Conservation (phyloP, 2,797 vertebrate species). For the Lates japonicus region DNA sequence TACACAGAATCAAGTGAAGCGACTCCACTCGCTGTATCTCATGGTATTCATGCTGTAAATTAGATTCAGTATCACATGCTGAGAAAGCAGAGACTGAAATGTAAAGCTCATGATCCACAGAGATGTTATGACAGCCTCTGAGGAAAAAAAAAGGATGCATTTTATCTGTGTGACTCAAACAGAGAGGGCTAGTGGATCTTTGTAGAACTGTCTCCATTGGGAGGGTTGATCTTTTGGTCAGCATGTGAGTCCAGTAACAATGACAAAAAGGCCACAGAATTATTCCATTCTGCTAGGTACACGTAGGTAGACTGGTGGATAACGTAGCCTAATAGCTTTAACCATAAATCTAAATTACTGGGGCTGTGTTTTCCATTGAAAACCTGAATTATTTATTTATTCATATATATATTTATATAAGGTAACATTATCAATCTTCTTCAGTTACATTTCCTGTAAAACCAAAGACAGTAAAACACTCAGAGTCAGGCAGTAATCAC, state of each 20-base stretch:
- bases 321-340: too few relatives aligned
- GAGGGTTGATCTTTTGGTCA: not conserved
- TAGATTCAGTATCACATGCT: conserved; percentile 2
- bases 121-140: not conserved
- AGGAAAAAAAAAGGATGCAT: not conserved
- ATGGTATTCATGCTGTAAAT: conserved; percentile 14
- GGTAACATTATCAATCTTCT: not conserved
- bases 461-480: not conserved
- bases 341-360: too few relatives aligned
- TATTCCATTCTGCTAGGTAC: not conserved
- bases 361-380: too few relatives aligned
- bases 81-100: conserved; percentile 11
- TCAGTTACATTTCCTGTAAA: not conserved
- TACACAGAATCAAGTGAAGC: not conserved
- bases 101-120: conserved; percentile 8
- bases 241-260: not conserved
- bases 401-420: too few relatives aligned
- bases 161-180: conserved; percentile 2
- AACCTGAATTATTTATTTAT: too few relatives aligned
- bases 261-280: not conserved
- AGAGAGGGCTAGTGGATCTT: not conserved
- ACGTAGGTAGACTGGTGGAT: too few relatives aligned
- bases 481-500: not conserved
- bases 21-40: not conserved
- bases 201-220: not conserved